Percentiles rank a stretch among this genome's conserved stretches.
Evolutionary conservation across 1,140 invertebrate species (phyloP).

Genomic region (Ceratosolen fusciceps): DNA sequence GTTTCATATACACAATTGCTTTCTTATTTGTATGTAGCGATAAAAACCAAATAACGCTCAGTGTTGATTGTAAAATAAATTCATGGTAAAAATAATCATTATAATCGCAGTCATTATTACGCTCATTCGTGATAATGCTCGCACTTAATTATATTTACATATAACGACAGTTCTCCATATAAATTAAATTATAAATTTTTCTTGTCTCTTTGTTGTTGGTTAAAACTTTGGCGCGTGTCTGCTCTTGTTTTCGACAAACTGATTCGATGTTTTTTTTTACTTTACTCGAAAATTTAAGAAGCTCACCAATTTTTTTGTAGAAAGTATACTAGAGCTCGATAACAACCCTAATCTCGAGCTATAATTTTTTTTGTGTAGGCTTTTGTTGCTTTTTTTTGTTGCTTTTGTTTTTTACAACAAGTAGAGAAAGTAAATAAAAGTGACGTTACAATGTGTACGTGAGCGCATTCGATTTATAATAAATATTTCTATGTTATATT

Average conservation of each 20-base stretch:
- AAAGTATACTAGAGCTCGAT: too few species aligned
- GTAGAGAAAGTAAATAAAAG: too few species aligned
- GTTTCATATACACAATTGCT: constrained; percentile 60
- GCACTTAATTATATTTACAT: constrained; percentile 56
- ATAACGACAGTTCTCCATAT: constrained; percentile 57
- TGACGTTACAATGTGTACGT: too few species aligned
- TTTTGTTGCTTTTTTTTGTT: too few species aligned
- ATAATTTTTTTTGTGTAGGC: too few species aligned
- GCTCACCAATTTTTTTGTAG: too few species aligned
- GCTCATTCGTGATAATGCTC: constrained; percentile 50
- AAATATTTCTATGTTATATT: too few species aligned
- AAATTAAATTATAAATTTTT: constrained; percentile 60
- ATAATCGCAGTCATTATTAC: constrained; percentile 49
- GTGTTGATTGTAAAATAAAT: constrained; percentile 35
- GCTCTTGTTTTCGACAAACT: constrained; percentile 55
- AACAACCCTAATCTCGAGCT: too few species aligned
- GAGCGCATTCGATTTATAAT: too few species aligned
- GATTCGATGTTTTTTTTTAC: constrained; percentile 54
- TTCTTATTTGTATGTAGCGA: constrained; percentile 50
- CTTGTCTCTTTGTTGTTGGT: constrained; percentile 52
- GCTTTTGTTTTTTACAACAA: too few species aligned
- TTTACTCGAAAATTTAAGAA: too few species aligned
- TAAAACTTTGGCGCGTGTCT: constrained; percentile 55
- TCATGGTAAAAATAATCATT: constrained; percentile 43
- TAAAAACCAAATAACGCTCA: constrained; percentile 56